Conservation (phyloP, 2,888 invertebrate genomes). For the Drosophila cognata region DNA sequence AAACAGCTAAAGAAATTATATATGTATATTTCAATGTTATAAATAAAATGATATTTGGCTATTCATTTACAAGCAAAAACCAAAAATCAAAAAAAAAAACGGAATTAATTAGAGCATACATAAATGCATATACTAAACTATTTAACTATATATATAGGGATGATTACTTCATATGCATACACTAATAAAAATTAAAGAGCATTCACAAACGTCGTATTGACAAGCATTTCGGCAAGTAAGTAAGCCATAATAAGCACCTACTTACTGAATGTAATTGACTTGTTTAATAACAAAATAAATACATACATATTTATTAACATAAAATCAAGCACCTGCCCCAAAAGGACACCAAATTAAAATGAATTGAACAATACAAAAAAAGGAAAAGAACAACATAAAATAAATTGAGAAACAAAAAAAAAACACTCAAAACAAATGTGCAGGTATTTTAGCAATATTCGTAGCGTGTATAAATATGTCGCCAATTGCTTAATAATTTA, state of each 20-base stretch:
- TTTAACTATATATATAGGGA: slow-evolving; percentile 48
- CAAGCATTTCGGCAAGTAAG: slow-evolving; percentile 23
- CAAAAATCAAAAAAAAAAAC: slow-evolving; percentile 5
- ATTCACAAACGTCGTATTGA: slow-evolving; percentile 19
- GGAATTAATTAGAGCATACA: slow-evolving; percentile 49
- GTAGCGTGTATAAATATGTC: slow-evolving; percentile 75
- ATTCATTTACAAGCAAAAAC: slow-evolving; percentile 34
- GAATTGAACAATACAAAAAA: slow-evolving; percentile 18
- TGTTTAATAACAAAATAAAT: slow-evolving; percentile 38
- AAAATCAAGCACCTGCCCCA: slow-evolving; percentile 72
- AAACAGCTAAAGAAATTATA: slow-evolving; percentile 49
- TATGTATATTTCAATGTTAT: slow-evolving; percentile 75
- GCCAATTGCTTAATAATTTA: slow-evolving; percentile 66
- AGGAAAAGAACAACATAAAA: slow-evolving; percentile 31
- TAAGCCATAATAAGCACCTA: slow-evolving; percentile 20
- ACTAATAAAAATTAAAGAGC: slow-evolving; percentile 12
- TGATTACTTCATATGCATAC: slow-evolving; percentile 30
- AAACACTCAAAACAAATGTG: slow-evolving; percentile 41
- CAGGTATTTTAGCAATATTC: slow-evolving; percentile 78
- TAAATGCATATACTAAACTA: slow-evolving; percentile 44
- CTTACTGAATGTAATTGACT: slow-evolving; percentile 54
- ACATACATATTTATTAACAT: slow-evolving; percentile 54
- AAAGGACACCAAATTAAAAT: slow-evolving; percentile 38
- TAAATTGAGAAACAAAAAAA: slow-evolving; percentile 3
- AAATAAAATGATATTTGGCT: slow-evolving; percentile 54